Base-by-base conservation (phyloP, 1,140 invertebrate genomes). In the Heliconius eleuchia region DNA sequence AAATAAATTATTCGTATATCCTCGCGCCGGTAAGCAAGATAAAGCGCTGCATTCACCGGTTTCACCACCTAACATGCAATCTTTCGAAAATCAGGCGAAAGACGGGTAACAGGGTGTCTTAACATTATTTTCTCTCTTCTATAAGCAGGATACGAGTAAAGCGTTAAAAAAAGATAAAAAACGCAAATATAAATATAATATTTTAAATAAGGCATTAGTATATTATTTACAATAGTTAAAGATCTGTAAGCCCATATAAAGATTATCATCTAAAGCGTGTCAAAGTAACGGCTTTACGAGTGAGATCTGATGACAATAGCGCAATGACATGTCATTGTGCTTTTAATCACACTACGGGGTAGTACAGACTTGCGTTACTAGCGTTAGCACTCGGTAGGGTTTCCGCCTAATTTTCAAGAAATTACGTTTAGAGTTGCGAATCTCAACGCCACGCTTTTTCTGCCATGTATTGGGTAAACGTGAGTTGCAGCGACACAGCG, bases 271-370 rank as follows among this genome's bases (percentile, higher is more conserved):
- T 57, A 66, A 16, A 66, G 13, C 60, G n/a, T 70, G 57, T 66
- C 74, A 37, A 23, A 71, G 71, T 76, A 46, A 46, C 60, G 60
- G 18, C 60, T 70, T 18, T 46, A 70, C 60, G 60, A 57, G 50
- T 30, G 60, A 76, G n/a, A 16, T 34, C 57, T 39, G 71, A 19
- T 70, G 74, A 76, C 74, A 76, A 76, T 76, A 70, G 74, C 11
- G 74, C 74, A 66, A 39, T 50, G 73, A 39, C 37, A 60, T 75
- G 37, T 70, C 60, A 60, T 30, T 30, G 60, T 66, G 4, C 23
- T 66, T 30, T 66, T 66, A 66, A 66, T 66, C 60, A 30, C 60
- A 66, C 9, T 11, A 66, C 11, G 23, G 60, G 37, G n/a, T 5
- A 57, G 19, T 6, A 34, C 13, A 66, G 27, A 42, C 74, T 66